Percentiles rank a stretch among this genome's conserved stretches.
Conservation (phyloP, 2,888 invertebrate species). For the Subacronicta megacephala region DNA sequence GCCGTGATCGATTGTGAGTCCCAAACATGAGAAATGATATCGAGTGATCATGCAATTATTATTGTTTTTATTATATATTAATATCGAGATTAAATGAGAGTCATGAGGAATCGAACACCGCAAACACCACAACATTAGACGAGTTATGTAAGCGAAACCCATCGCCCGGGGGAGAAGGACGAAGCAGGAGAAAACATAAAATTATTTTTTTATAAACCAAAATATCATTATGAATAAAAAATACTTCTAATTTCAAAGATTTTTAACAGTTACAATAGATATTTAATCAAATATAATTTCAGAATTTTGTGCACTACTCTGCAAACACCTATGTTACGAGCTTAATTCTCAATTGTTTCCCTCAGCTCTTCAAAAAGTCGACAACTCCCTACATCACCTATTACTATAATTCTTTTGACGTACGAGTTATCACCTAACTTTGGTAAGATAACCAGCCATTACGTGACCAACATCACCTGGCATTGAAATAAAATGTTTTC, state of each 20-base stretch:
- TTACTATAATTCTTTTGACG: not conserved
- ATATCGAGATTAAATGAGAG: conserved; percentile 69
- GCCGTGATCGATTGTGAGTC: conserved; percentile 61
- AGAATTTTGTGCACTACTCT: too few species aligned
- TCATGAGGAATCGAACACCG: conserved; percentile 73
- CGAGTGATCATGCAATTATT: conserved; percentile 69
- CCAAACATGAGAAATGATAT: conserved; percentile 61
- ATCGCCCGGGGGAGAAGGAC: conserved; percentile 71
- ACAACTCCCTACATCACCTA: not conserved
- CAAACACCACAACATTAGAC: conserved; percentile 78
- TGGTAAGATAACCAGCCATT: not conserved
- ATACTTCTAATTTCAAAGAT: not conserved
- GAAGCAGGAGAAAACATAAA: conserved; percentile 67
- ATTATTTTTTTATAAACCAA: conserved; percentile 57
- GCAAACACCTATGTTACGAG: too few species aligned
- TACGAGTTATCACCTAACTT: not conserved
- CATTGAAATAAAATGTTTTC: not conserved
- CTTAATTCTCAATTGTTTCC: too few species aligned
- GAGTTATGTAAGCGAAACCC: conserved; percentile 84
- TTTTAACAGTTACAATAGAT: too few species aligned
- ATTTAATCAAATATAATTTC: too few species aligned
- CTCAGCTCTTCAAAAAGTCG: too few species aligned
- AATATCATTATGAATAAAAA: not conserved
- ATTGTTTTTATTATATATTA: conserved; percentile 58
- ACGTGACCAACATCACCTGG: not conserved